phyloP scores from a whole-genome alignment of 2,888 invertebrate species.

The Apoda limacodes region DNA sequence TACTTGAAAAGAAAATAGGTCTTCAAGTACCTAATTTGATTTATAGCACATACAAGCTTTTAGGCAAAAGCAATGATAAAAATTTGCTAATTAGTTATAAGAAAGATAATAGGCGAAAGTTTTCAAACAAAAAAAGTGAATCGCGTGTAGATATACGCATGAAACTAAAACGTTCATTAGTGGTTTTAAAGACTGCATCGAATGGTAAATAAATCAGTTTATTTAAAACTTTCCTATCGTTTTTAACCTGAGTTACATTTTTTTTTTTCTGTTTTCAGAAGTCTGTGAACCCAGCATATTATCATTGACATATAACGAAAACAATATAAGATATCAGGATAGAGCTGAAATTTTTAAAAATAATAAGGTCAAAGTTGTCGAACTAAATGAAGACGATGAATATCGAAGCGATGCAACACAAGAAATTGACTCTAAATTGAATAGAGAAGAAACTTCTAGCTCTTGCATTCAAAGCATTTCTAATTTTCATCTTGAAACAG shows the following conservation, averaged over 20 bases:
- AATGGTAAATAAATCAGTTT: too few species aligned
- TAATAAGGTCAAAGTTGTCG: slow-evolving; percentile 6
- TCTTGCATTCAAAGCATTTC: too few species aligned
- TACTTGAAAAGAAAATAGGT: slow-evolving; percentile 48
- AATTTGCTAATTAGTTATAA: slow-evolving; percentile 44
- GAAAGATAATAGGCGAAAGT: slow-evolving; percentile 20
- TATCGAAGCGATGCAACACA: slow-evolving; percentile 1
- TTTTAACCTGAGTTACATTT: neutral
- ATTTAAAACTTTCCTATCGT: neutral
- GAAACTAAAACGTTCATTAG: slow-evolving; percentile 38
- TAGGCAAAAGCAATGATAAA: slow-evolving; percentile 35
- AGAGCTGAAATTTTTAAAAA: slow-evolving; percentile 4
- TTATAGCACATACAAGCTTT: slow-evolving; percentile 37
- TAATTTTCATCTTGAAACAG: too few species aligned
- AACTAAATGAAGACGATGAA: slow-evolving; percentile 2
- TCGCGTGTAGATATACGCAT: slow-evolving; percentile 42
- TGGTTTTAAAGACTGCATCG: too few species aligned
- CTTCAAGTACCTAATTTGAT: slow-evolving; percentile 48
- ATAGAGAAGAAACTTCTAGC: slow-evolving; percentile 5
- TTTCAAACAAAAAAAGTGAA: slow-evolving; percentile 18
- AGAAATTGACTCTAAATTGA: slow-evolving; percentile 1
- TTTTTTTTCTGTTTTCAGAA: slow-evolving; percentile 10
- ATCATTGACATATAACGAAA: slow-evolving; percentile 5
- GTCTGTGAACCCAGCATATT: slow-evolving; percentile 1
- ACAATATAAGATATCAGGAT: too few species aligned